Evolutionary conservation across 2,113 vertebrate species (phyloP).

Genomic region (Phodopus roborovskii): DNA sequence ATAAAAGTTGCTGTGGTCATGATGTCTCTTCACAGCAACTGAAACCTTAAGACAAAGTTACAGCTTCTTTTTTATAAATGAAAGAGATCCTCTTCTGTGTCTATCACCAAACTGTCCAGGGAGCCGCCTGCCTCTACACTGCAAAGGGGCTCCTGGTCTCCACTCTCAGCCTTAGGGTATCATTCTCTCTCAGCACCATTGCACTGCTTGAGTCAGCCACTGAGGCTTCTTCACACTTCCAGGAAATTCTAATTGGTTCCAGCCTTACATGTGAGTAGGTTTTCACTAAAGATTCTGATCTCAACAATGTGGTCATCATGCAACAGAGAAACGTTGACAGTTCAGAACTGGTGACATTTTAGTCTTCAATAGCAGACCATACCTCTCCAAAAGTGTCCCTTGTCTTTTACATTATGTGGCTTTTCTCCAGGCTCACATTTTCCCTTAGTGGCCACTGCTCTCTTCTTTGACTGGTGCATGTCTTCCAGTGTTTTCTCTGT

Average conservation of each 20-base stretch:
- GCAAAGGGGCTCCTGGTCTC: background rate
- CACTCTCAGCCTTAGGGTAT: background rate
- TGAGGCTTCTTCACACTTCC: background rate
- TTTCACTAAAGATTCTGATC: background rate
- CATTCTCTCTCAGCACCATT: background rate
- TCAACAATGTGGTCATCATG: accelerated
- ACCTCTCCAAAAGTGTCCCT: background rate
- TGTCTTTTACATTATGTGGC: background rate
- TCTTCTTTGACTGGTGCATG: background rate
- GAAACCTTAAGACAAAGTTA: background rate
- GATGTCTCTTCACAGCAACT: background rate
- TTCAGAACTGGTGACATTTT: background rate
- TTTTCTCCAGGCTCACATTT: background rate
- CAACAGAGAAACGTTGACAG: background rate
- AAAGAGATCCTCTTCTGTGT: background rate
- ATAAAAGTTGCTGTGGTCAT: background rate
- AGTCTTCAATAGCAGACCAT: background rate
- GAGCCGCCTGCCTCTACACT: background rate
- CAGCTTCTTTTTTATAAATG: background rate
- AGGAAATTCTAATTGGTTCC: background rate
- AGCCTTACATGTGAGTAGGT: background rate
- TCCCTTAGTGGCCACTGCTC: background rate
- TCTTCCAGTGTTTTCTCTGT: background rate
- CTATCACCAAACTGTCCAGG: background rate
- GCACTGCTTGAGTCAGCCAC: accelerated